phyloP scores from a whole-genome alignment of 2,888 invertebrate genomes.

The Notocelia uddmanniana region DNA sequence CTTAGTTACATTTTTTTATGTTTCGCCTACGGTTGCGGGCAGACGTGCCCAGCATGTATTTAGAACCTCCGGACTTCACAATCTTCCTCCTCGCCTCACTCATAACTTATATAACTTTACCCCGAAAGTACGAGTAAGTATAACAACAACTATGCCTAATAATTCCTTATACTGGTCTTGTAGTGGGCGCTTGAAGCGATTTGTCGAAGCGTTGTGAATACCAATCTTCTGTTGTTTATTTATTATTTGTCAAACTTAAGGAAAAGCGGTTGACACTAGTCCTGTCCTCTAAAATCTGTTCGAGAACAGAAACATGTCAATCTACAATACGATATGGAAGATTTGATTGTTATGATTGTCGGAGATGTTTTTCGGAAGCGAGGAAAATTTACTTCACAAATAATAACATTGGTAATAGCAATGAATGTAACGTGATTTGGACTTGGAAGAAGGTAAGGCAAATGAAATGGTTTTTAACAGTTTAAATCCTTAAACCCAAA shows the following conservation, averaged over 20 bases:
- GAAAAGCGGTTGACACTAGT: background rate
- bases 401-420: background rate
- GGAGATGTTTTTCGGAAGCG: background rate
- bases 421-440: no score
- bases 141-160: background rate
- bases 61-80: background rate
- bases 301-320: background rate
- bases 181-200: background rate
- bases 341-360: background rate
- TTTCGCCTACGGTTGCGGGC: conserved; percentile 23
- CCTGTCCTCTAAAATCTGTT: background rate
- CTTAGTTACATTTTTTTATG: conserved; percentile 36
- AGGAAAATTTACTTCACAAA: background rate
- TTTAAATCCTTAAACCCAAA: background rate
- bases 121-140: background rate
- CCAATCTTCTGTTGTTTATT: background rate
- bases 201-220: background rate
- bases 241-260: conserved; percentile 12
- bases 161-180: background rate
- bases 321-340: background rate
- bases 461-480: background rate
- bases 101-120: background rate
- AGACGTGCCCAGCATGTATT: conserved; percentile 32
- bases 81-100: background rate
- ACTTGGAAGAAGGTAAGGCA: no score